Evolutionary conservation across 1,140 invertebrate species (phyloP).

Genomic region (Temnothorax curvispinosus): DNA sequence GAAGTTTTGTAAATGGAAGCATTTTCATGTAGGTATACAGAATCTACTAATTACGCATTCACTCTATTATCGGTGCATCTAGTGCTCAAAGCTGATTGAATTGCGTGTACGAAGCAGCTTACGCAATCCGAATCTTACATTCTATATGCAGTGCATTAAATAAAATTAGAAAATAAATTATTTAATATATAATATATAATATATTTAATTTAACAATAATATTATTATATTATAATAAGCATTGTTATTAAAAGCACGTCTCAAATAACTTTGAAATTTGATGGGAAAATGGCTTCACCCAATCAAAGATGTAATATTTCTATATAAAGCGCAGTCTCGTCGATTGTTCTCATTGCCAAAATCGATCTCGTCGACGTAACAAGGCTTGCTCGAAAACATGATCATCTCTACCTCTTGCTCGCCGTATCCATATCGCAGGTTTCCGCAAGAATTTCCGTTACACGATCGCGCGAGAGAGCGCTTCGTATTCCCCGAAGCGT

Average conservation of each 20-base stretch:
- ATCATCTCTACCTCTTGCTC: conserved; percentile 40
- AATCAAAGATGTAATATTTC: neutral
- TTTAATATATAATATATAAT: too few species aligned
- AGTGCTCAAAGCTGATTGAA: conserved; percentile 13
- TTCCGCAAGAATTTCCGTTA: conserved; percentile 30
- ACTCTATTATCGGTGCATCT: neutral
- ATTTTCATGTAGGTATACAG: conserved; percentile 26
- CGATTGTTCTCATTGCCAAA: neutral
- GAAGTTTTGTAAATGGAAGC: conserved; percentile 23
- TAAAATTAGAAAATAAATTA: neutral
- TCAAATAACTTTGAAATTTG: neutral
- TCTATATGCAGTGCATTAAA: neutral
- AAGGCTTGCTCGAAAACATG: conserved; percentile 18
- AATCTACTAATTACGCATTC: conserved; percentile 45
- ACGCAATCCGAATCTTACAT: neutral
- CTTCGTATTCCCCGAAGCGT: conserved; percentile 24
- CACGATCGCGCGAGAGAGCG: neutral
- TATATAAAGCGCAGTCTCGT: neutral
- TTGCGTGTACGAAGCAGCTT: neutral
- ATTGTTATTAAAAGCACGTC: neutral
- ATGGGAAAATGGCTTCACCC: neutral
- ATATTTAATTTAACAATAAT: neutral
- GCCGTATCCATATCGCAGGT: conserved; percentile 13
- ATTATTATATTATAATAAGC: neutral
- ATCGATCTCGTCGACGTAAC: conserved; percentile 8